A percentile compares a stretch with the other conserved stretches of the same genome.
Evolutionary conservation across 2,888 invertebrate species (phyloP).

Genomic region (Lathronympha strigana): DNA sequence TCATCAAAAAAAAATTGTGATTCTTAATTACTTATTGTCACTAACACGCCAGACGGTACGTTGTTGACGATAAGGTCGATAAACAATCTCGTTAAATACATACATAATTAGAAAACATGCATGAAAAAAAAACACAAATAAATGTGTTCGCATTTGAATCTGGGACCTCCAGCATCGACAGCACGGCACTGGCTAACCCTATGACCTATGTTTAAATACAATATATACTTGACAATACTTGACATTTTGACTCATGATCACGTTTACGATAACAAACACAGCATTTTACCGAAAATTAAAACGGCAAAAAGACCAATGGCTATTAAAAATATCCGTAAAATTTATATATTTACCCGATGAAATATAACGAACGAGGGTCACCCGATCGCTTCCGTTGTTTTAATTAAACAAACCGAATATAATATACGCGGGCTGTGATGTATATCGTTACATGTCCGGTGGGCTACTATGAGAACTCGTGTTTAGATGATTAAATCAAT

Average conservation of each 20-base stretch:
- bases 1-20: too few relatives aligned
- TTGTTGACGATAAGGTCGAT: too few relatives aligned
- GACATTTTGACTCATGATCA: background rate
- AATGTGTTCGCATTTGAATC: too few relatives aligned
- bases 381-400: slow-evolving; percentile 59
- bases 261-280: slow-evolving; percentile 13
- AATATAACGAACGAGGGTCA: slow-evolving; percentile 59
- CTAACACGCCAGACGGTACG: too few relatives aligned
- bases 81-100: too few relatives aligned
- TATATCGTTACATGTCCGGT: slow-evolving; percentile 48
- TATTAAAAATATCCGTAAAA: slow-evolving; percentile 46
- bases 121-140: too few relatives aligned
- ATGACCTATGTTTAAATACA: background rate
- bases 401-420: slow-evolving; percentile 74
- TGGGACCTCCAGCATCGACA: too few relatives aligned
- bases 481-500: too few relatives aligned
- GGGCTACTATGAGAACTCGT: slow-evolving; percentile 27
- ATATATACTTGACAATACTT: background rate
- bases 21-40: too few relatives aligned
- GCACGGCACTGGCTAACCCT: too few relatives aligned
- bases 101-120: too few relatives aligned
- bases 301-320: slow-evolving; percentile 37
- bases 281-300: slow-evolving; percentile 38
- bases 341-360: slow-evolving; percentile 62
- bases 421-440: slow-evolving; percentile 60